Percentiles rank a stretch among this genome's conserved stretches.
These are phyloP conservation scores for Esperia sulphurella DNA, from an alignment of 2,888 invertebrate genomes.

Conservation along the genomic window DNA sequence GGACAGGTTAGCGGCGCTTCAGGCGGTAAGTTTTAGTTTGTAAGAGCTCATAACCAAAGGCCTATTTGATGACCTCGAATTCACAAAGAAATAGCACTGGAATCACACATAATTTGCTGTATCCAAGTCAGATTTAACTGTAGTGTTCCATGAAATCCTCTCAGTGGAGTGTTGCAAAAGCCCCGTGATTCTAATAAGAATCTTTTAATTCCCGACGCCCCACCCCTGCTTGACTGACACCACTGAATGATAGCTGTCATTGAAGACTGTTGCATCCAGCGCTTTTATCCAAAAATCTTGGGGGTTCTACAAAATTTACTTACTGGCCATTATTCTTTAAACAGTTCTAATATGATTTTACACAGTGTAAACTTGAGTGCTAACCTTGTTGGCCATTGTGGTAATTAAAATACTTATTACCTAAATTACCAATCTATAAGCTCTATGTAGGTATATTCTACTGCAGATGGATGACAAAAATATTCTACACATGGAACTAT, in stretches of 20 bases:
- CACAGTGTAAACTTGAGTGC: no score
- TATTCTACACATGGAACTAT: no score
- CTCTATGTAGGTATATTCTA: no score
- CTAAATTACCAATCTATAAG: no score
- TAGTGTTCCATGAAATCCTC: background rate
- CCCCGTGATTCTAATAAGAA: conserved; percentile 26
- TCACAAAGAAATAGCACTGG: conserved; percentile 50
- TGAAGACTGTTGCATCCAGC: conserved; percentile 55
- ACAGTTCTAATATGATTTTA: no score
- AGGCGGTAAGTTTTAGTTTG: conserved; percentile 87
- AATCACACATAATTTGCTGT: conserved; percentile 21
- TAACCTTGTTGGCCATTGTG: no score
- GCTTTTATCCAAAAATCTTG: conserved; percentile 25
- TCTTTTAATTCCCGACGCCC: conserved; percentile 55
- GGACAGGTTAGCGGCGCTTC: conserved; percentile 97
- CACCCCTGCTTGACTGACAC: conserved; percentile 61
- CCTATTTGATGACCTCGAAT: conserved; percentile 66
- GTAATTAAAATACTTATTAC: no score
- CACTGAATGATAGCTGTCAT: conserved; percentile 61
- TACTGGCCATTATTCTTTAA: no score
- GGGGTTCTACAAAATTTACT: no score
- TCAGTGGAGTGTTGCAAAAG: background rate
- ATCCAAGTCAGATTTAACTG: background rate
- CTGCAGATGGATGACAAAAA: no score
- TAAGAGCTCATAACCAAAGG: conserved; percentile 59